Base-by-base conservation (phyloP, 2,797 vertebrate species). In the Melanotaenia pygmaea region DNA sequence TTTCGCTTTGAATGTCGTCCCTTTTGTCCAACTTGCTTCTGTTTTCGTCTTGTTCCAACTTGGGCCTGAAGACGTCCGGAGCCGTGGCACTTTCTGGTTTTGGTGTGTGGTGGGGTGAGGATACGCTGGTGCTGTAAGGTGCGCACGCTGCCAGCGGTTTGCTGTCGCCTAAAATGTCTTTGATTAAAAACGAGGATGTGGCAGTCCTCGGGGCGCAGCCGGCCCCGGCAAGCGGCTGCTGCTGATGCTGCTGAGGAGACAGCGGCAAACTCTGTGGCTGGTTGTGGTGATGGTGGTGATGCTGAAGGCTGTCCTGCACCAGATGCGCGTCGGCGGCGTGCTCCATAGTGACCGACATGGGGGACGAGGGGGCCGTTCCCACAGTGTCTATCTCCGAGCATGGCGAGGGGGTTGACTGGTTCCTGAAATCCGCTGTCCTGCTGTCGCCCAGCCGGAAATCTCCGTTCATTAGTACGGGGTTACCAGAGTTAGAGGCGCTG, bases 111-210 rank as follows among this genome's bases (percentile, higher is more conserved):
- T 96, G 97, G 18, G 96, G 96, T 22, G 96, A 97, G 61, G 96
- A 90, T 20, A 98, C 96, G 67, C 95, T 98, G 91, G 97, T 99
- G 91, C 97, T 99, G 95, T 99, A 99, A 89, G 97, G 98, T 66
- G 98, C 98, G 83, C 98, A 99, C 26, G 98, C 96, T 76, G 98
- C 98, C 91, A 99, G 95, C 28, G 98, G 98, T 94, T 99, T 99
- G 87, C 97, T 97, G 94, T 99, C 98, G 61, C 97, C 97, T 90
- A 99, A 87, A 95, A 99, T 99, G 97, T 99, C 98, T 94, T 98
- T 99, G 93, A 99, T 99, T 89, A 99, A 79, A 88, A 99, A 99
- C 30, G 98, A 99, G 76, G 97, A 98, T 77, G 98, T 98, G 93
- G 96, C 96, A 94, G 96, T 97, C 96, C 98, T 94, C 59, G 95